Evolutionary conservation across 2,113 vertebrate species (phyloP), one percentile per base, ranked within the genome.

Genomic region (Proteles cristata): DNA sequence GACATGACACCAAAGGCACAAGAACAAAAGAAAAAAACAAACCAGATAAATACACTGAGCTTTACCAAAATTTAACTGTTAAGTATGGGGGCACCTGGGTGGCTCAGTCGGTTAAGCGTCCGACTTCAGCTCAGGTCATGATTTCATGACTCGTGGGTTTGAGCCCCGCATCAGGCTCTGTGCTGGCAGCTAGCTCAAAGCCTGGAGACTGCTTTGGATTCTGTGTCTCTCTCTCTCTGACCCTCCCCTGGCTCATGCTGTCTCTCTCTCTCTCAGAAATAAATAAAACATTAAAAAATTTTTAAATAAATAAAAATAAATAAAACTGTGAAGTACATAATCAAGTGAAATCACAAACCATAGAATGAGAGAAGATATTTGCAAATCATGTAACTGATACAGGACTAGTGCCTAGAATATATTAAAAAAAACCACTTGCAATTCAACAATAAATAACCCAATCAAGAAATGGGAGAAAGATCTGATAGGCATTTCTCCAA

Each of bases 331-430:
- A 94, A 81, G 65, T 45, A 43, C 53, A 80, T 43, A 53, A 79
- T 17, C 21, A 39, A 83, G 8, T 80, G 53, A 90, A 95, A 45
- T 81, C 66, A 82, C 11, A 71, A 43, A 8, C 1, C 9, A 77
- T 1, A 66, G 23, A 93, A 94, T 61, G 33, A 65, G 8, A 96
- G 53, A 86, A 85, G 90, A 73, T 86, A 93, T 90, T 45, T 86
- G 43, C 55, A 84, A 79, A 90, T 85, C 53, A 79, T 12, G 4
- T 28, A 71, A 23, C 80, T 90, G 33, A 35, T 71, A 93, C 85
- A 39, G 69, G 6, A 93, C 43, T 92, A 65, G 23, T 43, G 93
- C 26, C 16, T 35, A 82, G 21, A 83, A 76, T 48, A 83, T 6
- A 66, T 35, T 39, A 39, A 39, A 39, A n/a, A 77, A 77, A 48